Evolutionary conservation across 2,888 invertebrate species (phyloP).

Genomic region (Limnephilus rhombicus): DNA sequence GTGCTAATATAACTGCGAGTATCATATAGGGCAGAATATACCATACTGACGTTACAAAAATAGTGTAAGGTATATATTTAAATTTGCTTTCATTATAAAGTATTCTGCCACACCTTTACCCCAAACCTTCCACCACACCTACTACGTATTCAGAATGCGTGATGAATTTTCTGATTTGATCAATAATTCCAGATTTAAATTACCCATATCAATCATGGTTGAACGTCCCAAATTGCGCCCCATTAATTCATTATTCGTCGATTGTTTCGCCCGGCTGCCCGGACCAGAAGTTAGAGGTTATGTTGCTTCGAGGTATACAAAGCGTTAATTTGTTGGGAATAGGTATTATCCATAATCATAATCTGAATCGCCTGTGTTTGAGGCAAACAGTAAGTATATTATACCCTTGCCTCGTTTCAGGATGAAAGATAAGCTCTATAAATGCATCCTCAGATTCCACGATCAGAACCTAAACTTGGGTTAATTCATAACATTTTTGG

Average conservation of each 20-base stretch:
- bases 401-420: background rate
- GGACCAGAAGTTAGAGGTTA: background rate
- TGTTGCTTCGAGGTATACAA: background rate
- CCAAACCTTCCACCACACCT: background rate
- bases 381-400: background rate
- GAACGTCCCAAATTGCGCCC: background rate
- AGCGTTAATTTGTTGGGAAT: background rate
- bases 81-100: background rate
- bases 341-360: background rate
- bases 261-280: background rate
- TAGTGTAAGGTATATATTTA: no score
- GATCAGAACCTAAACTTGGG: no score
- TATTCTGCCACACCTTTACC: background rate
- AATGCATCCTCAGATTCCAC: no score
- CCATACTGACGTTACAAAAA: no score
- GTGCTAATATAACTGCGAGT: no score
- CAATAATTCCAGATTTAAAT: background rate
- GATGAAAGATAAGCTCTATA: background rate
- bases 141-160: background rate
- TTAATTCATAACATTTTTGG: no score
- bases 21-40: no score
- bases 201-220: background rate
- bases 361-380: background rate
- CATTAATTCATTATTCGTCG: background rate
- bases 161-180: background rate